Percentiles rank a stretch among this genome's conserved stretches.
These are phyloP conservation scores for Trididemnum clinides DNA, from an alignment of 23 tunicate species.

Conservation along the genomic window DNA sequence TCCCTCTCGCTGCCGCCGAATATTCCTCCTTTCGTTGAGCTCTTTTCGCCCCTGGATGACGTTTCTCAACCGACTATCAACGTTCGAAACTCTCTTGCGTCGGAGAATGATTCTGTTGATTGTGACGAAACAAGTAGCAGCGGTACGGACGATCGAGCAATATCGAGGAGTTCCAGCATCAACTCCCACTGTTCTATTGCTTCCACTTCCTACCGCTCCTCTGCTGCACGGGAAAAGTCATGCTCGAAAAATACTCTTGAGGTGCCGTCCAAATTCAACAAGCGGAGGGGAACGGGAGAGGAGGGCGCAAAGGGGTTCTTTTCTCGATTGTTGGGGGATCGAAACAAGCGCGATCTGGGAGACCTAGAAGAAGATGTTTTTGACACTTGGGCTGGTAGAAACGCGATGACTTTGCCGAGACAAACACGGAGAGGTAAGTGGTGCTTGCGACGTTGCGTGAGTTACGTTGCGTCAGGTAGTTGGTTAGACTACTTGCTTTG, in stretches of 20 bases:
- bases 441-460: too few relatives aligned
- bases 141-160: not conserved
- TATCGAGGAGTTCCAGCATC: constrained; percentile 45
- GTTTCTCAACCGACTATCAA: not conserved
- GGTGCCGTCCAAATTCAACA: not conserved
- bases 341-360: not conserved
- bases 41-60: not conserved
- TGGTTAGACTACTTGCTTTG: too few relatives aligned
- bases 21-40: not conserved
- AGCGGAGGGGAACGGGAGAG: not conserved
- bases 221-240: not conserved
- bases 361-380: constrained; percentile 35
- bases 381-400: constrained; percentile 82
- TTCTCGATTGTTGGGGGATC: not conserved
- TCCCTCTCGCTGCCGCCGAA: not conserved
- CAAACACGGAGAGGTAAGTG: constrained; percentile 49
- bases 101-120: constrained; percentile 37
- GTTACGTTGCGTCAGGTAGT: too few relatives aligned
- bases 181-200: constrained; percentile 23
- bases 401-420: constrained; percentile 78
- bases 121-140: constrained; percentile 14
- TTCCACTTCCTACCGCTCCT: constrained; percentile 13
- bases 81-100: constrained; percentile 33
- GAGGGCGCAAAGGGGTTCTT: not conserved
- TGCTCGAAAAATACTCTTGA: not conserved